Evolutionary conservation across 2,888 invertebrate species (phyloP).

Genomic region (Chrysolina oricalcia): DNA sequence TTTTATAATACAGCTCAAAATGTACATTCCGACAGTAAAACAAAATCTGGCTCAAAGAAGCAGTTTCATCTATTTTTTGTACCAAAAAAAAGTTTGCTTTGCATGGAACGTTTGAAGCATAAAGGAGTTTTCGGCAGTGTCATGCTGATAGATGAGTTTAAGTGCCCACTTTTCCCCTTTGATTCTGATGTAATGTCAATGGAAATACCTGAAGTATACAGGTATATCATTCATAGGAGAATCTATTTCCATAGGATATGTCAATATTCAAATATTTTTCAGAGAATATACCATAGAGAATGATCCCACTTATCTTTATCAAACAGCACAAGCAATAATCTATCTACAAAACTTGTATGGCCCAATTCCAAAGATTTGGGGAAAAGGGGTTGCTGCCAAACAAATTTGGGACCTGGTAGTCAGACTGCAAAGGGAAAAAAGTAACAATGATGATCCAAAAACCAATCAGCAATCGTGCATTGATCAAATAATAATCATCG

Average conservation of each 20-base stretch:
- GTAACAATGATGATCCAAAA: slow-evolving; percentile 68
- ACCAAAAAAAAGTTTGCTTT: slow-evolving; percentile 89
- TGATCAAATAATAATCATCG: slow-evolving; percentile 91
- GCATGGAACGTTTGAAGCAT: slow-evolving; percentile 89
- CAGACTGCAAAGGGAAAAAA: slow-evolving; percentile 79
- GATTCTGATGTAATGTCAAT: slow-evolving; percentile 95
- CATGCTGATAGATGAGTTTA: slow-evolving; percentile 86
- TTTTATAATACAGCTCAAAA: slow-evolving; percentile 76
- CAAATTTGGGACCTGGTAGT: slow-evolving; percentile 92
- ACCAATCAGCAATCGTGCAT: slow-evolving; percentile 73
- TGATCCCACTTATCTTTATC: slow-evolving; percentile 90
- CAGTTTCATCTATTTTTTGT: slow-evolving; percentile 93
- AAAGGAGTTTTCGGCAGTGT: slow-evolving; percentile 87
- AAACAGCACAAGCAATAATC: slow-evolving; percentile 90
- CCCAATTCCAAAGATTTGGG: slow-evolving; percentile 89
- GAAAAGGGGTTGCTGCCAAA: slow-evolving; percentile 88
- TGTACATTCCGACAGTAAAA: slow-evolving; percentile 73
- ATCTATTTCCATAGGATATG: too few species aligned
- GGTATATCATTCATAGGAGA: slow-evolving; percentile 70
- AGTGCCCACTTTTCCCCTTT: slow-evolving; percentile 91
- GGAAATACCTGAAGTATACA: slow-evolving; percentile 87
- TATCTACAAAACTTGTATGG: slow-evolving; percentile 92
- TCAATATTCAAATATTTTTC: slow-evolving; percentile 52
- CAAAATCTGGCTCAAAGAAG: slow-evolving; percentile 73
- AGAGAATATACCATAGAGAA: slow-evolving; percentile 91